A percentile compares a stretch with the other conserved stretches of the same genome.
Conservation (phyloP, 2,888 invertebrate species). For the Gryllus longicercus region DNA sequence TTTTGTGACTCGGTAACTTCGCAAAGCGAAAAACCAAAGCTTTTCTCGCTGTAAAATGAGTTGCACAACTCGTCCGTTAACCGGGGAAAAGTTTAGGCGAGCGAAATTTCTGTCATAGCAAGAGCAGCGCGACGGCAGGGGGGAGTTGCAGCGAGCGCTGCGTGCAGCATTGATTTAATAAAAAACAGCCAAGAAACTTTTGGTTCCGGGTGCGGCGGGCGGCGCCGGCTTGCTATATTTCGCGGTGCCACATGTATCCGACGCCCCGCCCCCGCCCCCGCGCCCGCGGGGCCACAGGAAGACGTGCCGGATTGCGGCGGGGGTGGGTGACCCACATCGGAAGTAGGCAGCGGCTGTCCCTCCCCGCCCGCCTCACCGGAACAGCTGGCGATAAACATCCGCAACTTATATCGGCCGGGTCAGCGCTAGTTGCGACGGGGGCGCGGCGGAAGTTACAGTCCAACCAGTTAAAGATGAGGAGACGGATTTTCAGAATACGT, state of each 20-base stretch:
- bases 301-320: neutral
- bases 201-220: neutral
- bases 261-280: neutral
- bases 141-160: neutral
- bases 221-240: neutral
- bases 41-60: slow-evolving; percentile 4
- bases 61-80: slow-evolving; percentile 5
- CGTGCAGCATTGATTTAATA: slow-evolving; percentile 1
- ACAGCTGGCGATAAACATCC: slow-evolving; percentile 1
- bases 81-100: neutral
- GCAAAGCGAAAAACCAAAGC: slow-evolving; percentile 17
- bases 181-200: neutral
- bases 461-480: neutral
- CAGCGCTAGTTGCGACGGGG: neutral
- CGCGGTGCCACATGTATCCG: slow-evolving; percentile 6
- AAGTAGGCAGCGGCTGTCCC: neutral
- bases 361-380: neutral
- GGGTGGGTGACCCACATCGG: neutral
- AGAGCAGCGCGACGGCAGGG: neutral
- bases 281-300: neutral
- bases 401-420: slow-evolving; percentile 6
- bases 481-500: too few relatives aligned
- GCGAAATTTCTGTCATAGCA: neutral
- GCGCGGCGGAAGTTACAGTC: neutral
- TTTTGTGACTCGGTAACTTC: neutral